Evolutionary conservation across 2,113 vertebrate genomes (phyloP), one percentile per base, ranked within the genome.

Genomic region (Podilymbus podiceps): DNA sequence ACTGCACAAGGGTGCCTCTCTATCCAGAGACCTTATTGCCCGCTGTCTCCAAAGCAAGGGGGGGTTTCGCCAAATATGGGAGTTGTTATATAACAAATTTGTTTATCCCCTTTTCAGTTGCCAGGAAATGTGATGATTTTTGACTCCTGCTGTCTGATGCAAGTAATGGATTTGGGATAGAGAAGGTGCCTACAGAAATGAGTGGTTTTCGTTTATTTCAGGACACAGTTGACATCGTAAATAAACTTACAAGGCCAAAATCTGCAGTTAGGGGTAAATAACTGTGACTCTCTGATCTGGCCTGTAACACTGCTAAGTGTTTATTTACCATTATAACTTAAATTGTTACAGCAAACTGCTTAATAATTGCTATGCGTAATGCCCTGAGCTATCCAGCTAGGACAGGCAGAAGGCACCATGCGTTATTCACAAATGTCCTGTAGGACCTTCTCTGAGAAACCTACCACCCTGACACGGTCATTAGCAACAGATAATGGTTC

Each of bases 181-280:
- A 27, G 87, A 91, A 85, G 74, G 91, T 91, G 74, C 87, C 75
- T 20, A 18, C 87, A 89, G 93, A 83, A 93, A 89, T 11, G 53
- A 89, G 63, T 1, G 35, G 58, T 59, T 82, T 82, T 53, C 14
- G 2, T n/a, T 88, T 67, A 23, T 73, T 44, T 56, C 15, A 3
- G 77, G 76, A 66, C 62, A 20, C 6, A 19, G 47, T 1, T 85
- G 89, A 66, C 77, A 49, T 5, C 5, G 30, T 68, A 85, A 59
- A 87, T 76, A 55, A 88, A 72, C 58, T 85, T 38, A 3, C 5
- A 15, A 66, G 58, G 88, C 85, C 35, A 44, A 76, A 94, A 79
- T 68, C 62, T 71, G 76, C 16, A 35, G 23, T 44, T 46, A 20
- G 74, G 71, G 74, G 49, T 82, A 13, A 90, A 64, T 67, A 16